These are phyloP conservation scores for Euwallacea similis DNA, from an alignment of 1,140 invertebrate genomes.

Conservation along the genomic window DNA sequence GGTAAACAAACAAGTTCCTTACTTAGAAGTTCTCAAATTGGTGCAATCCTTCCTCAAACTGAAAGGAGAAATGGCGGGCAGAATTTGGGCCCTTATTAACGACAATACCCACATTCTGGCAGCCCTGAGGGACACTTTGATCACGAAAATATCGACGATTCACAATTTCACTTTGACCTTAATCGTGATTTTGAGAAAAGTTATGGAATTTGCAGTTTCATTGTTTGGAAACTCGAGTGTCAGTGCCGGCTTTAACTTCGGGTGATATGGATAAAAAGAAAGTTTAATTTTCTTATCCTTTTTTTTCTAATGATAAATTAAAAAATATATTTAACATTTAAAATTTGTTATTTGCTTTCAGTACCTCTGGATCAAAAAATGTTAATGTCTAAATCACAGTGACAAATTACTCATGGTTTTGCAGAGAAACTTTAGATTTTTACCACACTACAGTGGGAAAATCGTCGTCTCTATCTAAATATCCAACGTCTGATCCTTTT, in stretches of 20 bases:
- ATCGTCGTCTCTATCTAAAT: background rate
- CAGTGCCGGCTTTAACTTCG: conserved; percentile 8
- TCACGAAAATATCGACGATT: conserved; percentile 42
- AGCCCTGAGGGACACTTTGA: conserved; percentile 39
- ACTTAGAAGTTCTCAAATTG: conserved; percentile 42
- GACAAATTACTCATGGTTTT: too few species aligned
- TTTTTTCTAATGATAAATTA: too few species aligned
- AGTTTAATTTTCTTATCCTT: too few species aligned
- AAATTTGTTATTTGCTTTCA: too few species aligned
- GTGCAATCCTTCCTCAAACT: conserved; percentile 43
- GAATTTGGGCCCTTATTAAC: conserved; percentile 37
- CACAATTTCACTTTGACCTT: conserved; percentile 44
- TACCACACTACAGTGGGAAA: background rate
- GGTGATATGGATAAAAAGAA: background rate
- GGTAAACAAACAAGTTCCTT: conserved; percentile 10
- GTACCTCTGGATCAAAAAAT: too few species aligned
- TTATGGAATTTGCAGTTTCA: conserved; percentile 43
- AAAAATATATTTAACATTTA: too few species aligned
- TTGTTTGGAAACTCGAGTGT: conserved; percentile 40
- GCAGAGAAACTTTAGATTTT: background rate
- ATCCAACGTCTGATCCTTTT: background rate
- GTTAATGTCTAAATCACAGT: too few species aligned
- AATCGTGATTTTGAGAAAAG: conserved; percentile 42
- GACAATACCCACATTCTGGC: conserved; percentile 46
- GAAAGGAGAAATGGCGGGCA: conserved; percentile 42